Conservation (phyloP, 1,140 invertebrate species). For the Drosophila teissieri region DNA sequence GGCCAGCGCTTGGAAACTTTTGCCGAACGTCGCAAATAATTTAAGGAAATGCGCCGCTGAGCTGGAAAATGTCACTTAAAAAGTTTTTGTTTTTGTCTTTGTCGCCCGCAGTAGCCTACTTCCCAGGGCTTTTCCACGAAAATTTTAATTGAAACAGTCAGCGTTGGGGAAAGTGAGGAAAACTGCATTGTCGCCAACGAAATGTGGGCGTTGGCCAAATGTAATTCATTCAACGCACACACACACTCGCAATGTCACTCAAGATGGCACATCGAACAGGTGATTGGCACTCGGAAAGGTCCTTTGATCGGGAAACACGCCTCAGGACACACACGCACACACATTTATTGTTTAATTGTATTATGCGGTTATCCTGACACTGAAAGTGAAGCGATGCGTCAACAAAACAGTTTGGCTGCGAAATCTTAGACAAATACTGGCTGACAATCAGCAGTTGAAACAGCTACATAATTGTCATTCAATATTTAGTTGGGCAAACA, state of each 20-base stretch:
- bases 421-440: neutral
- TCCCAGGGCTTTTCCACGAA: neutral
- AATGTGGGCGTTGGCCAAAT: slow-evolving; percentile 10
- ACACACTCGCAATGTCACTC: slow-evolving; percentile 8
- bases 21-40: slow-evolving; percentile 20
- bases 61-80: slow-evolving; percentile 31
- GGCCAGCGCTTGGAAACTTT: neutral
- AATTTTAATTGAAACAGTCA: slow-evolving; percentile 27
- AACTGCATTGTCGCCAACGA: slow-evolving; percentile 6
- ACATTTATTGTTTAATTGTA: slow-evolving; percentile 1
- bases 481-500: too few relatives aligned
- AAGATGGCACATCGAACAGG: slow-evolving; percentile 10
- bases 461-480: too few relatives aligned
- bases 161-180: neutral
- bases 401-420: neutral
- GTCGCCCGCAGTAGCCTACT: neutral
- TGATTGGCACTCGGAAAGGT: slow-evolving; percentile 12
- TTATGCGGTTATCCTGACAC: neutral
- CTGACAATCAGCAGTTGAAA: too few relatives aligned
- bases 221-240: slow-evolving; percentile 15
- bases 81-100: slow-evolving; percentile 6
- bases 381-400: neutral
- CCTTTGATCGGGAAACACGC: neutral
- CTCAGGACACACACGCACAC: neutral
- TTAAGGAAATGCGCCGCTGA: neutral